Evolutionary conservation across 1,140 invertebrate species (phyloP).

Genomic region (Frieseomelitta varia): DNA sequence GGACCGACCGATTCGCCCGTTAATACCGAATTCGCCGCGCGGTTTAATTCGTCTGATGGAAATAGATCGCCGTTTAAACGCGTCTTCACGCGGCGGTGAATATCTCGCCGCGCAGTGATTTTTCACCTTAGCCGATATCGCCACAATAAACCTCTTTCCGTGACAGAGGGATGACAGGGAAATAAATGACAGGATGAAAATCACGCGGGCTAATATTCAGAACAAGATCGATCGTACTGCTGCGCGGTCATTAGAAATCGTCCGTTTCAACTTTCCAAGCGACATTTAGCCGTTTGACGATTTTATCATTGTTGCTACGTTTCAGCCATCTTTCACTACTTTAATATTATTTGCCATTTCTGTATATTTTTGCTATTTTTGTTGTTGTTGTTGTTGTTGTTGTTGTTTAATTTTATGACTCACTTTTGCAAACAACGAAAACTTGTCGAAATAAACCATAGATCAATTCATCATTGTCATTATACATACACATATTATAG

Average conservation of each 20-base stretch:
- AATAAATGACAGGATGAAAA: conserved; percentile 11
- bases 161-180: conserved; percentile 5
- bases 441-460: too few relatives aligned
- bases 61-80: conserved; percentile 23
- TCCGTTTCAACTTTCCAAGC: too few relatives aligned
- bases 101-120: conserved; percentile 1
- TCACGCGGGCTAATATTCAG: conserved; percentile 23
- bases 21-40: neutral
- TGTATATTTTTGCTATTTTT: too few relatives aligned
- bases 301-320: too few relatives aligned
- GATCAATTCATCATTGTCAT: too few relatives aligned
- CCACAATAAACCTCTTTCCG: neutral
- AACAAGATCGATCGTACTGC: neutral
- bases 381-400: too few relatives aligned
- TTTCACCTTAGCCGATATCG: conserved; percentile 24
- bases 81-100: neutral
- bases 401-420: too few relatives aligned
- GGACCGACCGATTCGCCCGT: neutral
- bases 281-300: too few relatives aligned
- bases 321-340: too few relatives aligned
- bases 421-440: too few relatives aligned
- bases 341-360: too few relatives aligned
- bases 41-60: conserved; percentile 20
- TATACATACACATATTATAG: too few relatives aligned
- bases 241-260: neutral